These are phyloP conservation scores for Plotosus lineatus DNA, from an alignment of 2,113 vertebrate species.

Conservation along the genomic window DNA sequence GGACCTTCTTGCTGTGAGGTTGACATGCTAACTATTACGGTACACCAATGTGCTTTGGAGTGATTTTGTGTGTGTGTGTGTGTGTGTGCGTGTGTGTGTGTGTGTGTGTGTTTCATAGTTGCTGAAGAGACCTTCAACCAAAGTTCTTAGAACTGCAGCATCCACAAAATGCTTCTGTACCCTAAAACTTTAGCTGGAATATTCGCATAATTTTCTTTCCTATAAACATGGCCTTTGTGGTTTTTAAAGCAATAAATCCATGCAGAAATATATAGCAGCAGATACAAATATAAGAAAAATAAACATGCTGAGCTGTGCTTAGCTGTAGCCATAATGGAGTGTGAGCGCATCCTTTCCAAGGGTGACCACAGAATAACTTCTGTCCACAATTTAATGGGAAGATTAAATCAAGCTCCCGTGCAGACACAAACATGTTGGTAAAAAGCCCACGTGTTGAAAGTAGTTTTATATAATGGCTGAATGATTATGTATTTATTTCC, in stretches of 20 bases:
- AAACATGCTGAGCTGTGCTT: conserved; percentile 22
- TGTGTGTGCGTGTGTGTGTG: no score
- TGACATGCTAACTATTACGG: no score
- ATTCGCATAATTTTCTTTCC: neutral
- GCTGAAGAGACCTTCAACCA: neutral
- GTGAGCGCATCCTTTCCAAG: conserved; percentile 39
- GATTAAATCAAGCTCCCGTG: conserved; percentile 18
- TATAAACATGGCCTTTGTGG: neutral
- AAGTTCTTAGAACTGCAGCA: neutral
- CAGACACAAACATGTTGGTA: conserved; percentile 4
- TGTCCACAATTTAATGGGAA: conserved; percentile 40
- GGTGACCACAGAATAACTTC: conserved; percentile 31
- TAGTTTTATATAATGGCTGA: conserved; percentile 13
- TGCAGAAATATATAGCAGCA: conserved; percentile 2
- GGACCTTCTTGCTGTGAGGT: no score
- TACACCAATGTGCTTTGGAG: no score
- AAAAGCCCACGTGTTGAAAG: conserved; percentile 19
- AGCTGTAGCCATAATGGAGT: conserved; percentile 28
- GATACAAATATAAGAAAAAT: conserved; percentile 37
- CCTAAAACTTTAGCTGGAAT: neutral
- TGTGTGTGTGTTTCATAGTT: neutral
- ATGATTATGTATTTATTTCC: conserved; percentile 37
- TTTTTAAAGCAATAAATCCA: conserved; percentile 16
- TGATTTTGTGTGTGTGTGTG: no score
- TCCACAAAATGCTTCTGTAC: neutral